Evolutionary conservation across 2,888 invertebrate genomes (phyloP).

Genomic region (Brassicogethes aeneus): DNA sequence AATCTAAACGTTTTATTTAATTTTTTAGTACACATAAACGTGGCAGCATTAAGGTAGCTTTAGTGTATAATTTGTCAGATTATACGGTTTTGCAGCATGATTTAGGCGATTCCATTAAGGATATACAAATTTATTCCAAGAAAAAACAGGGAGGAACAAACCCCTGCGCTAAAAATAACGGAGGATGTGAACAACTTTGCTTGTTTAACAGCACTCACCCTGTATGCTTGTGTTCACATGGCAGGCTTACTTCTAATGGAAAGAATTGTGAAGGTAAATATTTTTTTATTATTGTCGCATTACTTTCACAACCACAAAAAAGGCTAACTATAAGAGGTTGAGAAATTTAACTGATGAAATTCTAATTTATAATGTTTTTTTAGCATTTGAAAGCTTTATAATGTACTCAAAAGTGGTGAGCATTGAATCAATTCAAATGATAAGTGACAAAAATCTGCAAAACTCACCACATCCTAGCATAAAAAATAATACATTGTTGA

Average conservation of each 20-base stretch:
- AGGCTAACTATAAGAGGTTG: too few species aligned
- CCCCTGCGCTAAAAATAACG: conserved; percentile 55
- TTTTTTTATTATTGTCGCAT: conserved; percentile 4
- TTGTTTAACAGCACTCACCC: conserved; percentile 56
- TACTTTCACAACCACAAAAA: too few species aligned
- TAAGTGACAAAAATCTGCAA: conserved; percentile 59
- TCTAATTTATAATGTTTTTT: conserved; percentile 13
- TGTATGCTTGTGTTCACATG: conserved; percentile 78
- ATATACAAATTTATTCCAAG: conserved; percentile 54
- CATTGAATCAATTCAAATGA: conserved; percentile 74
- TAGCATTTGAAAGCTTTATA: conserved; percentile 71
- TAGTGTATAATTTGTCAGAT: conserved; percentile 50
- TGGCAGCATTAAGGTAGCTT: conserved; percentile 59
- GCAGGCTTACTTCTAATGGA: conserved; percentile 57
- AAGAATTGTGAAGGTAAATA: conserved; percentile 54
- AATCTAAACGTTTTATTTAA: background rate
- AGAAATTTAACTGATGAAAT: too few species aligned
- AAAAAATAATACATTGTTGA: conserved; percentile 60
- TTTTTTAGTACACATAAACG: conserved; percentile 42
- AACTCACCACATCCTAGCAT: conserved; percentile 73
- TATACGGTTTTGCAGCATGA: conserved; percentile 46
- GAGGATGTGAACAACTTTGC: conserved; percentile 72
- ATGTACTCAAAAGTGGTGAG: conserved; percentile 74
- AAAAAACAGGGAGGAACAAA: conserved; percentile 51
- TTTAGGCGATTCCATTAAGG: conserved; percentile 59